Base-by-base conservation (phyloP, 2,888 invertebrate species). In the Leptinotarsa peninsularis region DNA sequence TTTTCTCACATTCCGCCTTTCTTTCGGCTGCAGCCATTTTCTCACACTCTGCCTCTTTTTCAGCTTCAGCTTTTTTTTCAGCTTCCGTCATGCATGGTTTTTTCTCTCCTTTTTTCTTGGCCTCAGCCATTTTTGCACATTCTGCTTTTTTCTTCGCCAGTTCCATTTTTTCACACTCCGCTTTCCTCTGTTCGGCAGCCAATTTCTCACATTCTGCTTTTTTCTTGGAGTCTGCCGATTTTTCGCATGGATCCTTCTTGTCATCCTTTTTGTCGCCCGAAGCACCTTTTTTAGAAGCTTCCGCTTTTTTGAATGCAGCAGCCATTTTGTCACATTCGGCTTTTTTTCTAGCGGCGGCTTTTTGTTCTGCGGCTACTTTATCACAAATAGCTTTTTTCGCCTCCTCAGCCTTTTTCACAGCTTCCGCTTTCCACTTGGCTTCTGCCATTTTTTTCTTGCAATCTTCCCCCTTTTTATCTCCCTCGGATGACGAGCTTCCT, bases 381-480 rank as follows among this genome's bases (percentile, higher is more conserved):
- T 78, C 78, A 66, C 80, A 75, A n/a, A 79, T 66, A 76, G 79
- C 78, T 68, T 76, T 74, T 76, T 77, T 73, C 72, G 10, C 18
- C n/a, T 18, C 54, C 18, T 7, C 54, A 54, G 54, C 54, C 2
- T 72, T 75, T 69, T 78, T 78, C 52, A 78, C 77, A n/a, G 79
- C 76, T 63, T 81, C 81, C 18, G 78, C 74, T 72, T 78, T 78
- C 49, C 69, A 67, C 63, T 79, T 75, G 49, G 74, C 79, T 4
- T 80, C 78, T 71, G 79, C 78, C 71, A 76, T 72, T 71, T 79
- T 81, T 49, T 72, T 76, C 67, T 81, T 79, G 18, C 76, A 72
- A 5, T 80, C 78, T 49, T 77, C 70, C 21, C 67, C 67, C 18
- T 75, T 72, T 23, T 66, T 43, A 23, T 66, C 50, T 5, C 18